phyloP scores from a whole-genome alignment of 1,140 invertebrate genomes.

The Drosophila athabasca region DNA sequence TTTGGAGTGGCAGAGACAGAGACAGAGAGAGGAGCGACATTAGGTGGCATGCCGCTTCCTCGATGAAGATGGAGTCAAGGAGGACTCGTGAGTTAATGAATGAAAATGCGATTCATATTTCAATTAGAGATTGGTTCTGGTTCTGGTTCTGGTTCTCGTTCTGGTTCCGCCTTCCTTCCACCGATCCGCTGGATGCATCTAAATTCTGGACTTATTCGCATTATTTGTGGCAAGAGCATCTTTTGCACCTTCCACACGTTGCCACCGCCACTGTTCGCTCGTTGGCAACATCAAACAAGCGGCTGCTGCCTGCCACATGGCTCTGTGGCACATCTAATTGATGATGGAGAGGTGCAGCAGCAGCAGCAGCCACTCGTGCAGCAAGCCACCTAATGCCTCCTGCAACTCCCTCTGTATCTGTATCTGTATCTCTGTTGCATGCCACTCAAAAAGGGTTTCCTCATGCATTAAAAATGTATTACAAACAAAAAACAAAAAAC shows the following conservation, averaged over 20 bases:
- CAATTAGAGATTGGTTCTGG: constrained; percentile 18
- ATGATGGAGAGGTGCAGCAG: constrained; percentile 47
- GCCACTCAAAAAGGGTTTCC: constrained; percentile 47
- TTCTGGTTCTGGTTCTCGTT: too few species aligned
- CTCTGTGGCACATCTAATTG: constrained; percentile 59
- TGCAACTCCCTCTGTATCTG: constrained; percentile 6
- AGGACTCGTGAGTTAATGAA: neutral
- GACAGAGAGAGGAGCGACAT: neutral
- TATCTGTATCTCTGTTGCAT: constrained; percentile 7
- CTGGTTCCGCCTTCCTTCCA: neutral
- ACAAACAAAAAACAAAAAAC: constrained; percentile 20
- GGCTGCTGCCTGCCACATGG: constrained; percentile 22
- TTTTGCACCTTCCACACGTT: constrained; percentile 44
- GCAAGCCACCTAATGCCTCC: constrained; percentile 13
- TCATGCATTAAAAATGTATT: constrained; percentile 69
- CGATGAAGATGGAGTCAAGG: neutral
- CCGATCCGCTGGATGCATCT: constrained; percentile 12
- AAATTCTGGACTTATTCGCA: constrained; percentile 34
- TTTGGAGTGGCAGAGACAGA: constrained; percentile 20
- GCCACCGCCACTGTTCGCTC: too few species aligned
- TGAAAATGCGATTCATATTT: constrained; percentile 13
- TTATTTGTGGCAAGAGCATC: constrained; percentile 33
- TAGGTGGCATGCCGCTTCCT: too few species aligned
- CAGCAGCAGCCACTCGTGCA: constrained; percentile 18
- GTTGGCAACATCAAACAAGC: constrained; percentile 37